phyloP scores from a whole-genome alignment of 2,113 vertebrate species.

The Cyrtonyx montezumae region DNA sequence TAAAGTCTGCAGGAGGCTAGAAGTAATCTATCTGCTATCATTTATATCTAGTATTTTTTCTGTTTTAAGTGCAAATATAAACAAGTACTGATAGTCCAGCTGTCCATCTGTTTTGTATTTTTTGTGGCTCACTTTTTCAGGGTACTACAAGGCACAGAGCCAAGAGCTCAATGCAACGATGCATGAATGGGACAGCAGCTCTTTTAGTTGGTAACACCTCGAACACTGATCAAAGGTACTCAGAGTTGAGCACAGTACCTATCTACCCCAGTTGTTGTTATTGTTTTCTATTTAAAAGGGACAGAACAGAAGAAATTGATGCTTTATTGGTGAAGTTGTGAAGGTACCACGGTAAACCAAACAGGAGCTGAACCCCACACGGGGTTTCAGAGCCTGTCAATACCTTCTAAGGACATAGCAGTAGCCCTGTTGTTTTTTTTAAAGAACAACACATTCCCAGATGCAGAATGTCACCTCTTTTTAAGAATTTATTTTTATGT shows the following conservation, averaged over 20 bases:
- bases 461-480: not conserved
- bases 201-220: not conserved
- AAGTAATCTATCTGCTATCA: not conserved
- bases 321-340: not conserved
- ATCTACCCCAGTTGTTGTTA: not conserved
- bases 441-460: not conserved
- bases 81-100: not conserved
- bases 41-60: not conserved
- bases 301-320: not conserved
- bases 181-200: not conserved
- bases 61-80: not conserved
- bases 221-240: not conserved
- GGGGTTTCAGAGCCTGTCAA: fast-evolving
- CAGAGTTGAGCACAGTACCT: not conserved
- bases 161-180: too few relatives aligned
- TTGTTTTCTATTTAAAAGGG: not conserved
- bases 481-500: not conserved
- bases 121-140: not conserved
- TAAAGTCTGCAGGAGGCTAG: not conserved
- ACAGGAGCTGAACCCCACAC: fast-evolving
- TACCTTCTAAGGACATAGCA: fast-evolving
- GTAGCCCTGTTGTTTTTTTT: not conserved
- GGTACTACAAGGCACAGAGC: not conserved
- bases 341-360: too few relatives aligned
- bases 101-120: not conserved